Conservation (phyloP, 2,797 vertebrate genomes). For the Nyctalus aviator region DNA sequence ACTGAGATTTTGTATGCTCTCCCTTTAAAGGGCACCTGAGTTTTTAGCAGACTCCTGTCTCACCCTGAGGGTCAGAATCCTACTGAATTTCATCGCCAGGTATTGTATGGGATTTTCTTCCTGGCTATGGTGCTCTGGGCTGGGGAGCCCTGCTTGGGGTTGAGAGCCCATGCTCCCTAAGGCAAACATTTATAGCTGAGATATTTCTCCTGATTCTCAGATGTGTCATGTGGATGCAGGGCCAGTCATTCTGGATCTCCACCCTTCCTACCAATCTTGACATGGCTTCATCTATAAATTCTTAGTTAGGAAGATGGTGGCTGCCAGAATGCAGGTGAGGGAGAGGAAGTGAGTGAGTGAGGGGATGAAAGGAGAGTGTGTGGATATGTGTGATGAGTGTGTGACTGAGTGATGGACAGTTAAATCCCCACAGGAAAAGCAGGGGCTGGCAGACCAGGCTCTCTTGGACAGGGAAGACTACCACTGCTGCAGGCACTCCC, state of each 20-base stretch:
- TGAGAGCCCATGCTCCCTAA: not conserved
- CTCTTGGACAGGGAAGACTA: too few relatives aligned
- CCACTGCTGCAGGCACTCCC: too few relatives aligned
- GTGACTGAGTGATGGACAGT: too few relatives aligned
- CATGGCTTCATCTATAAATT: not conserved
- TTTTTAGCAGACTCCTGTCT: not conserved
- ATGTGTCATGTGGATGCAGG: not conserved
- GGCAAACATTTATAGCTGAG: not conserved
- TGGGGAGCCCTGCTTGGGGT: not conserved
- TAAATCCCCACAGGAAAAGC: too few relatives aligned
- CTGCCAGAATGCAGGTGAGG: too few relatives aligned
- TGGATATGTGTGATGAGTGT: too few relatives aligned
- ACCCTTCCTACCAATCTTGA: not conserved
- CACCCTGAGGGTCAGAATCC: not conserved
- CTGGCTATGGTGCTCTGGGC: not conserved
- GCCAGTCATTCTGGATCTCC: not conserved
- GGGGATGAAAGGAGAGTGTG: too few relatives aligned
- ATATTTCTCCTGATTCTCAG: not conserved
- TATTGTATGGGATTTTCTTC: not conserved
- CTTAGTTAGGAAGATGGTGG: not conserved
- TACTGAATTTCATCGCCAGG: not conserved
- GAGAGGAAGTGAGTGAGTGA: too few relatives aligned
- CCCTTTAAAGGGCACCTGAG: not conserved
- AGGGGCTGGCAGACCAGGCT: too few relatives aligned
- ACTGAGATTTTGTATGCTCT: not conserved